phyloP scores from a whole-genome alignment of 92 coral and sea anemone genomes.

The Paragorgia papillata region DNA sequence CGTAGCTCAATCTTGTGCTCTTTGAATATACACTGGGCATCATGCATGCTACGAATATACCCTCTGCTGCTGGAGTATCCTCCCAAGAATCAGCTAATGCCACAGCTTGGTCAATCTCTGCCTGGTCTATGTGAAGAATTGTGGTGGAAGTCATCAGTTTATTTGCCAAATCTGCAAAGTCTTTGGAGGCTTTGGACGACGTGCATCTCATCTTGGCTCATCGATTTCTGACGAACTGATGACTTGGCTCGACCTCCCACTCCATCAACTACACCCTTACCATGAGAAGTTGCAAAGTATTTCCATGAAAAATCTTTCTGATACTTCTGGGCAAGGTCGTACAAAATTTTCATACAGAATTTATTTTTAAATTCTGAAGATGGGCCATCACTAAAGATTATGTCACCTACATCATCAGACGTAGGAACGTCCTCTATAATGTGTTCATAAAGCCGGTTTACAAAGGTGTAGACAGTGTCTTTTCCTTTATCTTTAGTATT shows the following conservation, averaged over 20 bases:
- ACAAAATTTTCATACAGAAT: constrained; percentile 55
- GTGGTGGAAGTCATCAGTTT: constrained; percentile 48
- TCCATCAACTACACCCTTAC: constrained; percentile 72
- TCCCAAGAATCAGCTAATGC: constrained; percentile 50
- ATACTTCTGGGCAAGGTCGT: constrained; percentile 46
- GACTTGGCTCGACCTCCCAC: constrained; percentile 65
- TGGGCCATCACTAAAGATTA: constrained; percentile 67
- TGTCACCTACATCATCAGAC: constrained; percentile 31
- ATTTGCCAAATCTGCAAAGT: constrained; percentile 43
- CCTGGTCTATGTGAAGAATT: constrained; percentile 37
- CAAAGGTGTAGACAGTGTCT: constrained; percentile 45
- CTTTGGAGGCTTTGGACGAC: constrained; percentile 45
- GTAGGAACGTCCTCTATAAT: constrained; percentile 45
- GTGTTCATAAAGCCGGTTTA: constrained; percentile 45
- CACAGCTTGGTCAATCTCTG: constrained; percentile 44
- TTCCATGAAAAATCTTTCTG: constrained; percentile 62
- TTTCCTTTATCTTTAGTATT: constrained; percentile 49
- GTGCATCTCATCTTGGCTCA: constrained; percentile 45
- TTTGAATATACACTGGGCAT: constrained; percentile 49
- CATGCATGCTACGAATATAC: constrained; percentile 52
- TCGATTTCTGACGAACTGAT: constrained; percentile 52
- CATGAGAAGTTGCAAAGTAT: constrained; percentile 76
- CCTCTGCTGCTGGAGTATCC: constrained; percentile 46
- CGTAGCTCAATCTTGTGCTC: constrained; percentile 43
- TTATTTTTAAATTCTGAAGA: constrained; percentile 71